Evolutionary conservation across 35 echinoderm and acorn worm species (phyloP).

Genomic region (Stichopus chloronotus): DNA sequence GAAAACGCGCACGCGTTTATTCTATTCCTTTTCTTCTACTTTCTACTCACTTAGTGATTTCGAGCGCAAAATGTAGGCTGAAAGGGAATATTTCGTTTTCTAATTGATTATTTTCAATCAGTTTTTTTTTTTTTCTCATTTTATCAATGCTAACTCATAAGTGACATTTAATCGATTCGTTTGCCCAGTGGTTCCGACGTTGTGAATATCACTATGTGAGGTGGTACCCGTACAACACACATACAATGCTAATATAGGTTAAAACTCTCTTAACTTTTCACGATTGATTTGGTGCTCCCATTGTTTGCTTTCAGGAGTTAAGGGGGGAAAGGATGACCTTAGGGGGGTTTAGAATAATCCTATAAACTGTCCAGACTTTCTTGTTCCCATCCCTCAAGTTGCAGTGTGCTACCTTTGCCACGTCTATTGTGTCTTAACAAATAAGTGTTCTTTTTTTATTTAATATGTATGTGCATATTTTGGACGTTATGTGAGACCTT

Average conservation of each 20-base stretch:
- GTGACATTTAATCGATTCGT: conserved; percentile 40
- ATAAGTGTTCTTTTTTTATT: too few relatives aligned
- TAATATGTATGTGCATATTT: too few relatives aligned
- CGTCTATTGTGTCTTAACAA: too few relatives aligned
- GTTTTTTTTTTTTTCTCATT: not conserved
- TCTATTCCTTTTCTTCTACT: not conserved
- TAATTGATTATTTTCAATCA: conserved; percentile 52
- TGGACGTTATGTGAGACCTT: too few relatives aligned
- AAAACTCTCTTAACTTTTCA: conserved; percentile 45
- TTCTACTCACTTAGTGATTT: conserved; percentile 16
- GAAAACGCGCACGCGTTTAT: conserved; percentile 39
- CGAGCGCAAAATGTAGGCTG: conserved; percentile 41
- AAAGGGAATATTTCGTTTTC: conserved; percentile 48
- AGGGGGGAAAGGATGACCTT: not conserved
- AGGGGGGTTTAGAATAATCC: conserved; percentile 15
- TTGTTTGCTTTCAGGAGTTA: conserved; percentile 19
- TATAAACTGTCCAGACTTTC: not conserved
- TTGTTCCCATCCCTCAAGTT: not conserved
- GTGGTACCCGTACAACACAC: not conserved
- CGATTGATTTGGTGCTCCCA: not conserved
- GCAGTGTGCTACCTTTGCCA: not conserved
- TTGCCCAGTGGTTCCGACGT: not conserved
- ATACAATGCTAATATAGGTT: not conserved
- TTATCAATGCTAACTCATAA: conserved; percentile 16
- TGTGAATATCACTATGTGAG: not conserved